Conservation (phyloP, 2,888 invertebrate species). For the Drosophila mayaguana region DNA sequence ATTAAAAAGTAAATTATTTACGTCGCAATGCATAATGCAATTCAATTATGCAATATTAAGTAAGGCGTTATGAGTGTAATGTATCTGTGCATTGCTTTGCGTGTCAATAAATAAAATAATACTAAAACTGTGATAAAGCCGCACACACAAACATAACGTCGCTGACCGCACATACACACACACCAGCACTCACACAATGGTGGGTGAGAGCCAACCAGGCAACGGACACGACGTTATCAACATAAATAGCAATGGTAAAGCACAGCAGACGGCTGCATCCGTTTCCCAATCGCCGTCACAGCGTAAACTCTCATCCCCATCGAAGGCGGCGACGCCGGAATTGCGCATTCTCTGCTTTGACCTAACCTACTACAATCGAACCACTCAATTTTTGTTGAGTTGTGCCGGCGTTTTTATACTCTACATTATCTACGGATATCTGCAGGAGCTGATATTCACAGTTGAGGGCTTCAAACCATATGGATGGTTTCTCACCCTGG, state of each 20-base stretch:
- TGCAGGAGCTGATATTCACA: constrained; percentile 96
- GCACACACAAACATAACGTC: constrained; percentile 1
- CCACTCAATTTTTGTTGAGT: constrained; percentile 91
- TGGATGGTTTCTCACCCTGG: constrained; percentile 96
- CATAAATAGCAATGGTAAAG: constrained; percentile 43
- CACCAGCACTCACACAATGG: constrained; percentile 28
- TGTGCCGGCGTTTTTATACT: constrained; percentile 93
- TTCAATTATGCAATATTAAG: constrained; percentile 23
- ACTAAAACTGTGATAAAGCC: constrained; percentile 42
- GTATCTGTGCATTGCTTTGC: constrained; percentile 12
- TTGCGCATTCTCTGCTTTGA: constrained; percentile 91
- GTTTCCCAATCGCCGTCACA: constrained; percentile 11
- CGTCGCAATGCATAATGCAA: neutral
- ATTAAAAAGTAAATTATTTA: neutral
- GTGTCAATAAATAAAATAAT: constrained; percentile 20
- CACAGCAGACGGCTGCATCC: constrained; percentile 14
- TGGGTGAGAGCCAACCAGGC: constrained; percentile 35
- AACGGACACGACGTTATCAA: constrained; percentile 63
- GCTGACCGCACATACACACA: neutral
- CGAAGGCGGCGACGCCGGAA: constrained; percentile 75
- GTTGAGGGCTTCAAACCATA: constrained; percentile 94
- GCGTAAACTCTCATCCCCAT: constrained; percentile 49
- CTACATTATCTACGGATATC: constrained; percentile 95
- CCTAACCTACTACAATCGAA: constrained; percentile 87
- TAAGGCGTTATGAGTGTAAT: constrained; percentile 2